A percentile compares a stretch with the other conserved stretches of the same genome.
Conservation (phyloP, 1,140 invertebrate species). For the Eriocheir sinensis region DNA sequence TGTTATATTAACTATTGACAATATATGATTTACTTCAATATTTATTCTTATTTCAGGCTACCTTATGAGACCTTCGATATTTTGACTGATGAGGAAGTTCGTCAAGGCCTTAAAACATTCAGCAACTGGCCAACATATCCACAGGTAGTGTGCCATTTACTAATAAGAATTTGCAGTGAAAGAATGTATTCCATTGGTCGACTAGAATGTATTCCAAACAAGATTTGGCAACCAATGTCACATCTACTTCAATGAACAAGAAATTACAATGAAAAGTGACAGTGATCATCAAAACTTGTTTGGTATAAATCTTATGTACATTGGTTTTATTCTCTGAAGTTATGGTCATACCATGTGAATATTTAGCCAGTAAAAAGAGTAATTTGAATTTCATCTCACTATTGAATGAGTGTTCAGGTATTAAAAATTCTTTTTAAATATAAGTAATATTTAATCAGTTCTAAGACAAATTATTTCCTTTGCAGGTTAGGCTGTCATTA, state of each 20-base stretch:
- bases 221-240: too few species aligned
- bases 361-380: too few species aligned
- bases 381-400: too few species aligned
- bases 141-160: conserved; percentile 80
- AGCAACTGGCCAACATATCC: conserved; percentile 99
- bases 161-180: background rate
- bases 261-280: background rate
- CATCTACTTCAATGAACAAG: too few species aligned
- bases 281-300: background rate
- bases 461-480: too few species aligned
- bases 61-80: conserved; percentile 91
- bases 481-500: too few species aligned
- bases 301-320: background rate
- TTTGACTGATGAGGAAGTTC: conserved; percentile 93
- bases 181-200: background rate
- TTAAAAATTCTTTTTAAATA: too few species aligned
- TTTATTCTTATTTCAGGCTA: conserved; percentile 48
- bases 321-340: background rate
- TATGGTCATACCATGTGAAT: too few species aligned
- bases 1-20: too few species aligned
- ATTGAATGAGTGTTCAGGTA: too few species aligned
- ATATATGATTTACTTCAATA: background rate
- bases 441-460: too few species aligned
- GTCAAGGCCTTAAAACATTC: conserved; percentile 95
- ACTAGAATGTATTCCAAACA: background rate